Conservation (phyloP, 2,888 invertebrate species). For the Spisula solida region DNA sequence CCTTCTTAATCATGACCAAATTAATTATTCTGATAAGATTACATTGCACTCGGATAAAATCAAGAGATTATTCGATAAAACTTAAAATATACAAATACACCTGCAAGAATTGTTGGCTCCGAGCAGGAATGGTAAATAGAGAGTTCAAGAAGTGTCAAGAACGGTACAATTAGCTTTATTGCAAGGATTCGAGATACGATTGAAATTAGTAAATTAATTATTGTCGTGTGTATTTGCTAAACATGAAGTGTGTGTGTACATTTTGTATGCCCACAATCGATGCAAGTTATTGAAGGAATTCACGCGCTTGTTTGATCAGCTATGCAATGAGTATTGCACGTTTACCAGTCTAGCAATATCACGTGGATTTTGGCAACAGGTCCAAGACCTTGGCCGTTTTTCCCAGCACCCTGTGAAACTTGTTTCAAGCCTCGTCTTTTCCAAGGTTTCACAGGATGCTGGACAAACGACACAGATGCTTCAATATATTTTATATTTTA, state of each 20-base stretch:
- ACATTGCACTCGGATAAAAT: neutral
- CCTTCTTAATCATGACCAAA: neutral
- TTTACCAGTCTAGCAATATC: neutral
- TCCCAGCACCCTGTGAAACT: too few species aligned
- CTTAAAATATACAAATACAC: neutral
- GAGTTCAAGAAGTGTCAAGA: neutral
- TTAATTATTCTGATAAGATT: neutral
- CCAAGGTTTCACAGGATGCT: too few species aligned
- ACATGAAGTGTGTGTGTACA: neutral
- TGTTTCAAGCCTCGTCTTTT: too few species aligned
- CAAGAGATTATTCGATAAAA: neutral
- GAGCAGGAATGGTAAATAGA: neutral
- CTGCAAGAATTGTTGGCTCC: neutral
- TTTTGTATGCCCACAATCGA: neutral
- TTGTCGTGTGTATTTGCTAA: neutral
- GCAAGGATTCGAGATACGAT: neutral
- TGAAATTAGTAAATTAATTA: neutral
- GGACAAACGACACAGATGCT: too few species aligned
- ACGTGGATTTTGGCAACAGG: too few species aligned
- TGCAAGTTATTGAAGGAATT: neutral
- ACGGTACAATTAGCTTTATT: neutral
- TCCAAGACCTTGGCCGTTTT: too few species aligned
- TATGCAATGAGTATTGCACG: neutral
- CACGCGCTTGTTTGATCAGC: neutral
- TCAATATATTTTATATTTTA: too few species aligned